Evolutionary conservation across 2,888 invertebrate species (phyloP).

Genomic region (Platycheirus rosarum): DNA sequence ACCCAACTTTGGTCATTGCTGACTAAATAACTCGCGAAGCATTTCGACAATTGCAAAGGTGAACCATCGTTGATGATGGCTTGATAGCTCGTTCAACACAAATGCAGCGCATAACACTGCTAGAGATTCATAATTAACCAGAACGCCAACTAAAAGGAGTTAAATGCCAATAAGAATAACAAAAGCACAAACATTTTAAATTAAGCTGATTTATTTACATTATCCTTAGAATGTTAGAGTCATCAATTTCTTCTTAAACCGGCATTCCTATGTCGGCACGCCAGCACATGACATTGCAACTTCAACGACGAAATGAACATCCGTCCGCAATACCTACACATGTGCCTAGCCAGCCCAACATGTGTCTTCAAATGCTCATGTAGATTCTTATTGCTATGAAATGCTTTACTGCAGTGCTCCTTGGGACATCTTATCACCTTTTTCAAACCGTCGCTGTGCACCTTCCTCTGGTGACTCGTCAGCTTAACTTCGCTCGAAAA

Average conservation of each 20-base stretch:
- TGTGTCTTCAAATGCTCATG: slow-evolving; percentile 48
- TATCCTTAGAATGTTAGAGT: too few species aligned
- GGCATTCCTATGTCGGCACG: neutral
- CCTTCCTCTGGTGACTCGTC: slow-evolving; percentile 29
- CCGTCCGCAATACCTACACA: slow-evolving; percentile 22
- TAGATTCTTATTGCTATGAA: slow-evolving; percentile 35
- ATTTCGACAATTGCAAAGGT: too few species aligned
- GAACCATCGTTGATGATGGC: too few species aligned
- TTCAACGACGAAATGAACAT: slow-evolving; percentile 36
- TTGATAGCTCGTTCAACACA: too few species aligned
- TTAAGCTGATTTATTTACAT: too few species aligned
- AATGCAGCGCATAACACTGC: too few species aligned
- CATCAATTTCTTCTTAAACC: neutral
- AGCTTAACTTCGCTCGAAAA: slow-evolving; percentile 18
- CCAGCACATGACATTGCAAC: slow-evolving; percentile 27
- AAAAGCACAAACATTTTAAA: too few species aligned
- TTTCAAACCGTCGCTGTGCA: neutral
- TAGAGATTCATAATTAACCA: too few species aligned
- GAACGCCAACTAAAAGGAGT: too few species aligned
- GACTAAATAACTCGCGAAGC: too few species aligned
- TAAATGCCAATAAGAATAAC: too few species aligned
- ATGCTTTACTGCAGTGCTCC: slow-evolving; percentile 48
- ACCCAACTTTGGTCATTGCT: too few species aligned
- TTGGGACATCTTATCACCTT: slow-evolving; percentile 45
- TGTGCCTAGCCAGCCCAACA: neutral